Percentiles rank a stretch among this genome's conserved stretches.
Evolutionary conservation across 1,140 invertebrate genomes (phyloP).

Genomic region (Laodelphax striatellus): DNA sequence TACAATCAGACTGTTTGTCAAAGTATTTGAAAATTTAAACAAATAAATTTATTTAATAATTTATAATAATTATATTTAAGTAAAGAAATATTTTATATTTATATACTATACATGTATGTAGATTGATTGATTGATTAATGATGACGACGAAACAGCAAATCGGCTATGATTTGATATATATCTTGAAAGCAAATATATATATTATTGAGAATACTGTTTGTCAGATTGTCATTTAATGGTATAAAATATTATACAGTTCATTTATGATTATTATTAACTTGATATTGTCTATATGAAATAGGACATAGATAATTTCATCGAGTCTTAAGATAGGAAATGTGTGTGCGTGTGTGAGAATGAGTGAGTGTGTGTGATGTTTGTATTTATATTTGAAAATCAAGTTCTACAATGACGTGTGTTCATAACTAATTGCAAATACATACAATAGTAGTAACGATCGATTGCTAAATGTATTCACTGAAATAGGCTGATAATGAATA

Average conservation of each 20-base stretch:
- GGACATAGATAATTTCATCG: no score
- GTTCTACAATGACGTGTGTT: no score
- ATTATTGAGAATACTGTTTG: neutral
- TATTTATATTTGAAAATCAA: no score
- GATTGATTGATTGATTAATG: neutral
- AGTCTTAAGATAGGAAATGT: no score
- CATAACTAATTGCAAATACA: no score
- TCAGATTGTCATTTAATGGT: neutral
- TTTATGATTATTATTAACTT: neutral
- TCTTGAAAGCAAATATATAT: neutral
- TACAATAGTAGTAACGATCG: no score
- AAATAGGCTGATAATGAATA: no score
- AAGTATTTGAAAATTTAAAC: conserved; percentile 17
- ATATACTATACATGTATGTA: neutral
- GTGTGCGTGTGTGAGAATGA: no score
- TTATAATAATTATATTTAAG: conserved; percentile 7
- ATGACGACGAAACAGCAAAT: neutral
- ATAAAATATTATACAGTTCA: neutral
- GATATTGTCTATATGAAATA: no score
- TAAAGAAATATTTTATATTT: conserved; percentile 3
- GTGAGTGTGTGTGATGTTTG: no score
- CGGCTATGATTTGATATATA: neutral
- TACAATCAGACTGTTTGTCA: conserved; percentile 21
- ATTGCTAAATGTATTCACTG: no score
- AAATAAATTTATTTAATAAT: conserved; percentile 10